Evolutionary conservation across 1,140 invertebrate genomes (phyloP).

Genomic region (Eubasilissa regina): DNA sequence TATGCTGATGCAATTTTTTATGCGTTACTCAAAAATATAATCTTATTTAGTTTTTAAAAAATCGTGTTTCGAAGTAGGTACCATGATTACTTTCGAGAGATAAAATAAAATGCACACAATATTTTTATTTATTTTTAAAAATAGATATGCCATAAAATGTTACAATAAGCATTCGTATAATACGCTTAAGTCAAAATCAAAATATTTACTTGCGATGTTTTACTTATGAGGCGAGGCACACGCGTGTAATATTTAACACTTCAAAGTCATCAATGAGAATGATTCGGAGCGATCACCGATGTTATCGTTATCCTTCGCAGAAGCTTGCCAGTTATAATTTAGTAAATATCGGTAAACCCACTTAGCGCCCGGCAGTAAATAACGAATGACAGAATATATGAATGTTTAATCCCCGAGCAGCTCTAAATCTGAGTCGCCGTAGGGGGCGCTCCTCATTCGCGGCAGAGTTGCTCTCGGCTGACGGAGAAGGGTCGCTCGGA

Average conservation of each 20-base stretch:
- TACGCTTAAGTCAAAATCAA: too few relatives aligned
- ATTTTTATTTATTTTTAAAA: neutral
- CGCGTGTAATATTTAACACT: too few relatives aligned
- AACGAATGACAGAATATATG: slow-evolving; percentile 17
- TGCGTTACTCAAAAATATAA: neutral
- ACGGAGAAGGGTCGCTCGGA: slow-evolving; percentile 23
- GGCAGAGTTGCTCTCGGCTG: slow-evolving; percentile 5
- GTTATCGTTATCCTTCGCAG: neutral
- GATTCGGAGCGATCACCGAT: neutral
- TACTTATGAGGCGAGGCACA: too few relatives aligned
- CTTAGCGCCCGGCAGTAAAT: neutral
- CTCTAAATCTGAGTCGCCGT: neutral
- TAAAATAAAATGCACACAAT: neutral
- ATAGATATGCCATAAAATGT: neutral
- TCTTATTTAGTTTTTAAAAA: neutral
- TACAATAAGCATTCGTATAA: too few relatives aligned
- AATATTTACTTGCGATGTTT: too few relatives aligned
- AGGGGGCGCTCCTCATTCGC: neutral
- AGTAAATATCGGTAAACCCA: neutral
- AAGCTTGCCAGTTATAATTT: slow-evolving; percentile 2
- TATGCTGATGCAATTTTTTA: neutral
- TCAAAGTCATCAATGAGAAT: too few relatives aligned
- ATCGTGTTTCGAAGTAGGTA: neutral
- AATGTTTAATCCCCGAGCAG: neutral
- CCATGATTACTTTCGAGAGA: neutral